Conservation (phyloP, 2,888 invertebrate genomes). For the Mythimna pallens region DNA sequence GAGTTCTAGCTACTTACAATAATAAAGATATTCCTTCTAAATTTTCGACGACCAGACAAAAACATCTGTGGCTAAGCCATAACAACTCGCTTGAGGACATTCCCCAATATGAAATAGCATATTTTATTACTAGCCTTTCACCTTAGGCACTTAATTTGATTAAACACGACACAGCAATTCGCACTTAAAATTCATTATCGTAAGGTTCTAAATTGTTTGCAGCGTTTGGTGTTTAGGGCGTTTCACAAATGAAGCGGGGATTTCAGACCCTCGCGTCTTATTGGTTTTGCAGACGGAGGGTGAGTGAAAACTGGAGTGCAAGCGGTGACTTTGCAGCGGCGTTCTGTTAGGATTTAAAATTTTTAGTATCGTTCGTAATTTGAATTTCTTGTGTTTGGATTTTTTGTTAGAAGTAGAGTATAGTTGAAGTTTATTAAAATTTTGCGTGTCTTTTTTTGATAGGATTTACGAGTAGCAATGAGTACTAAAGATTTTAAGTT, state of each 20-base stretch:
- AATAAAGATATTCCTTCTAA: conserved; percentile 49
- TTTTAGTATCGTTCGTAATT: conserved; percentile 3
- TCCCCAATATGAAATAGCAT: conserved; percentile 67
- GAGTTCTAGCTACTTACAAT: background rate
- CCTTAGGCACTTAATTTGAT: conserved; percentile 74
- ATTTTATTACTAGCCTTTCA: conserved; percentile 79
- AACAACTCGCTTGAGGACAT: conserved; percentile 72
- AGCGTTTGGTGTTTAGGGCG: conserved; percentile 76
- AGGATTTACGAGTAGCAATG: too few species aligned
- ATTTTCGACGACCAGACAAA: conserved; percentile 61
- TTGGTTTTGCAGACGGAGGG: conserved; percentile 88
- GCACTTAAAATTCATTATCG: conserved; percentile 10
- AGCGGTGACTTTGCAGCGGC: conserved; percentile 82
- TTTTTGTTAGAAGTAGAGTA: background rate
- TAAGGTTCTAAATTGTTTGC: conserved; percentile 68
- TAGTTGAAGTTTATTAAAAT: background rate
- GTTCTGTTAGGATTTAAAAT: conserved; percentile 62
- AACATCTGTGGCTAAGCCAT: conserved; percentile 68
- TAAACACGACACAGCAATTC: conserved; percentile 55
- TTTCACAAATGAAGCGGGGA: conserved; percentile 75
- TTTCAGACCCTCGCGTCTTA: conserved; percentile 86
- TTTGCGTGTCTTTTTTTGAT: too few species aligned
- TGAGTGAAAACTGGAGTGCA: conserved; percentile 77
- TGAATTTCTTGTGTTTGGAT: background rate
- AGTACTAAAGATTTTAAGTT: too few species aligned